Base-by-base conservation (phyloP, 2,113 vertebrate genomes). In the Cygnus buccinator region DNA sequence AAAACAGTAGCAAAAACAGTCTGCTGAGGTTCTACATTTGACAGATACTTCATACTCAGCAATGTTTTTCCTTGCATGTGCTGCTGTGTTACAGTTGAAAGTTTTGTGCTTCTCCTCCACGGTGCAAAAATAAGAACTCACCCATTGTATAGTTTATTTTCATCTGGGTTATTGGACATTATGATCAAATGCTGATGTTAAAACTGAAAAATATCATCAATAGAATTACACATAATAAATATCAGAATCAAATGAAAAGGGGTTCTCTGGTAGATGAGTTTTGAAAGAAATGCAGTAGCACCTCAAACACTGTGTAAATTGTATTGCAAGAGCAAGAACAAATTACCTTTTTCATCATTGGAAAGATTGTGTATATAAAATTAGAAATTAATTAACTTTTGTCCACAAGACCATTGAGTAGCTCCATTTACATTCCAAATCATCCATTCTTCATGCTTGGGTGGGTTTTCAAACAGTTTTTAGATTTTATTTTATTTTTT, bases 361-460 rank as follows among this genome's bases (percentile, higher is more conserved):
- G 72, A 63, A 95, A 87, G 46, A 61, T 15, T 63, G 20, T 54
- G 72, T 33, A 89, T 71, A 35, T 72, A 91, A 95, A 94, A 95
- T 97, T 93, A 91, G 73, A 95, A 96, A 87, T 75, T 75, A 25
- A 46, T 96, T 93, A 95, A 57, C 25, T 93, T 79, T 71, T 50
- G 44, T 81, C 61, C 68, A 61, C 5, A 33, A 92, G 43, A 46
- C 66, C 72, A 84, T 16, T 59, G 31, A 90, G 72, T 54, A 84
- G 6, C 23, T 28, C 94, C 54, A 66, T 25, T 84, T 90, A 73
- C 62, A 83, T 39, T 59, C 44, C 55, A 88, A 78, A 65, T 44
- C 21, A 58, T 65, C 31, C 57, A 39, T 78, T 35, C 58, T 66
- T 37, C 17, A 70, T 61, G 22, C 12, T 25, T 75, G 63, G 39